These are phyloP conservation scores for Heterohyrax brucei DNA, from an alignment of 2,797 vertebrate genomes.

Conservation along the genomic window DNA sequence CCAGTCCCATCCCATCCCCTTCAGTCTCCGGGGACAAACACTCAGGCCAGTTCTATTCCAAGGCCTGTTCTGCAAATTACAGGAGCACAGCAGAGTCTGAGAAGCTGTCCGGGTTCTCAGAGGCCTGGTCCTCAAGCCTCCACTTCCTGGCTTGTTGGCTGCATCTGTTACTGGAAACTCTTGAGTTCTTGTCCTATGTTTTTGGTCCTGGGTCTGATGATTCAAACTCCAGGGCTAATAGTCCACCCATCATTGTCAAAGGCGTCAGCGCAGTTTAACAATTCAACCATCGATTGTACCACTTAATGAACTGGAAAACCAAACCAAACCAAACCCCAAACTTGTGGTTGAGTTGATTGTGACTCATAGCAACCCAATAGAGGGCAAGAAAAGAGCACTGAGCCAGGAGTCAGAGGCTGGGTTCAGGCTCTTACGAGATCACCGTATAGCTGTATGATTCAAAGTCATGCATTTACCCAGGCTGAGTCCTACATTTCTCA, in stretches of 20 bases:
- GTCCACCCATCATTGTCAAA: not conserved
- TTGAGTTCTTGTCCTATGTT: not conserved
- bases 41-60: not conserved
- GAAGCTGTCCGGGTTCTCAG: not conserved
- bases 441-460: not conserved
- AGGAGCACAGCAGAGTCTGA: not conserved
- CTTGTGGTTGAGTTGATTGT: too few species aligned
- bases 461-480: not conserved
- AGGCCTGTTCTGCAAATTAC: not conserved
- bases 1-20: not conserved
- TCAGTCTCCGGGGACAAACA: not conserved
- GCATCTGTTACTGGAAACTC: not conserved
- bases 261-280: not conserved
- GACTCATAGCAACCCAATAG: too few species aligned
- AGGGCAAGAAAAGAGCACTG: not conserved
- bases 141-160: not conserved
- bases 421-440: not conserved
- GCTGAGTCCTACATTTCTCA: not conserved
- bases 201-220: not conserved
- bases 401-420: not conserved
- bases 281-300: not conserved
- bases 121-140: not conserved
- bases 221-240: not conserved
- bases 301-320: too few species aligned
- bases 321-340: too few species aligned